A percentile compares a stretch with the other conserved stretches of the same genome.
These are phyloP conservation scores for Salmo trutta DNA, from an alignment of 2,797 vertebrate genomes.

Conservation along the genomic window DNA sequence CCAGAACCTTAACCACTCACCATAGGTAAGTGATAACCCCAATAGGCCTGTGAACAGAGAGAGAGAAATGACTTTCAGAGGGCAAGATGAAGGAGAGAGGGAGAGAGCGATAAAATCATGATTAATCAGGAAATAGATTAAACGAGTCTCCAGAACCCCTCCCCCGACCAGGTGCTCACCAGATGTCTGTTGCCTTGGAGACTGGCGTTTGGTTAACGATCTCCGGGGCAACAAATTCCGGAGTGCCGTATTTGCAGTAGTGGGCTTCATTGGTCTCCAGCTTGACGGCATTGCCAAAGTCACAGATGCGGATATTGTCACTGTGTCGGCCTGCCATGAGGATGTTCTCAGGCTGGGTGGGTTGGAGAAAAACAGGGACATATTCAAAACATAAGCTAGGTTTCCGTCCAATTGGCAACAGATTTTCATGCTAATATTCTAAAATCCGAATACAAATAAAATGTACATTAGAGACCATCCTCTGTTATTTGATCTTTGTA, in stretches of 20 bases:
- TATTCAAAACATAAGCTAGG: background rate
- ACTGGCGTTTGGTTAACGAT: conserved; percentile 94
- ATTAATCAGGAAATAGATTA: conserved; percentile 26
- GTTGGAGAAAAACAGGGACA: background rate
- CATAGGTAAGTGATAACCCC: conserved; percentile 78
- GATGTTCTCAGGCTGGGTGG: conserved; percentile 89
- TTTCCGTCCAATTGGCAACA: background rate
- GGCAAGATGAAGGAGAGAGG: conserved; percentile 10
- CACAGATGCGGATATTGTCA: conserved; percentile 90
- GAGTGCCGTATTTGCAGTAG: conserved; percentile 93
- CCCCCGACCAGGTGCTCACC: conserved; percentile 74
- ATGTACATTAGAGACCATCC: background rate
- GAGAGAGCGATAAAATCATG: background rate
- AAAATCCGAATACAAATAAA: no score
- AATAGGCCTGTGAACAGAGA: conserved; percentile 65
- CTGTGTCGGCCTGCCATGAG: conserved; percentile 81
- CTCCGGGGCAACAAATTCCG: conserved; percentile 92
- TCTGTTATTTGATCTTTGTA: background rate
- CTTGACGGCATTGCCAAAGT: conserved; percentile 89
- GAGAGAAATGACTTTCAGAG: conserved; percentile 20
- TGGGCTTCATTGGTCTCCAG: conserved; percentile 78
- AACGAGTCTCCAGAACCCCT: conserved; percentile 10
- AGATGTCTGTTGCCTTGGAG: conserved; percentile 91
- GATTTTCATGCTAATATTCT: no score
- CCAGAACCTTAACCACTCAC: conserved; percentile 46